Conservation (phyloP, 2,888 invertebrate genomes). For the Hemithea aestivaria region DNA sequence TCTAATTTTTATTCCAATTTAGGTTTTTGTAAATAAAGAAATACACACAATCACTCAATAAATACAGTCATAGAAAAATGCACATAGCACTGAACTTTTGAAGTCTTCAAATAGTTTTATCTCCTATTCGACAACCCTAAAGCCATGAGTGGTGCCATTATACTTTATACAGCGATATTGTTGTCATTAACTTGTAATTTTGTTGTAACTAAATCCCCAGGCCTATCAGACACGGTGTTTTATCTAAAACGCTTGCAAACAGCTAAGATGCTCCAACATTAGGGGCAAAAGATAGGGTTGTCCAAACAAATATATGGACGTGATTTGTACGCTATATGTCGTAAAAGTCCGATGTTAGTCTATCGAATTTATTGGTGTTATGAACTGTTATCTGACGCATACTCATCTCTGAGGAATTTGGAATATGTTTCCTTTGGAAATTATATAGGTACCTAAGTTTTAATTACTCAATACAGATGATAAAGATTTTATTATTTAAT, state of each 20-base stretch:
- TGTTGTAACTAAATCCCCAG: slow-evolving; percentile 64
- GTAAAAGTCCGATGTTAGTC: slow-evolving; percentile 62
- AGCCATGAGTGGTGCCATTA: slow-evolving; percentile 46
- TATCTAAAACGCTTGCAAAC: slow-evolving; percentile 71
- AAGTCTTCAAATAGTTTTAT: too few relatives aligned
- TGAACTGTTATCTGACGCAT: slow-evolving; percentile 32
- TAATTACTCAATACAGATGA: too few relatives aligned
- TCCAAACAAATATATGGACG: slow-evolving; percentile 55
- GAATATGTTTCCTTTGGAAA: slow-evolving; percentile 11
- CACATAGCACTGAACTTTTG: too few relatives aligned
- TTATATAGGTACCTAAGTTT: too few relatives aligned
- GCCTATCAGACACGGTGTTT: slow-evolving; percentile 53
- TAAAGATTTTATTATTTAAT: too few relatives aligned
- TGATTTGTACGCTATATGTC: slow-evolving; percentile 62
- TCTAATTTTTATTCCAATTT: too few relatives aligned
- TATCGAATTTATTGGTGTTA: slow-evolving; percentile 54
- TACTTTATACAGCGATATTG: slow-evolving; percentile 56
- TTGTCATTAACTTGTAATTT: slow-evolving; percentile 69
- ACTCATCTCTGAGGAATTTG: slow-evolving; percentile 12
- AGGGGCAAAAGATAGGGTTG: slow-evolving; percentile 31
- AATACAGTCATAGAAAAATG: too few relatives aligned
- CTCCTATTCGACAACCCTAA: slow-evolving; percentile 30
- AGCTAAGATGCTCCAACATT: slow-evolving; percentile 45
- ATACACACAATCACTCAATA: too few relatives aligned
- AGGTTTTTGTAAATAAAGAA: too few relatives aligned